Evolutionary conservation across 2,797 vertebrate species (phyloP).

Genomic region (Liparis tanakae): DNA sequence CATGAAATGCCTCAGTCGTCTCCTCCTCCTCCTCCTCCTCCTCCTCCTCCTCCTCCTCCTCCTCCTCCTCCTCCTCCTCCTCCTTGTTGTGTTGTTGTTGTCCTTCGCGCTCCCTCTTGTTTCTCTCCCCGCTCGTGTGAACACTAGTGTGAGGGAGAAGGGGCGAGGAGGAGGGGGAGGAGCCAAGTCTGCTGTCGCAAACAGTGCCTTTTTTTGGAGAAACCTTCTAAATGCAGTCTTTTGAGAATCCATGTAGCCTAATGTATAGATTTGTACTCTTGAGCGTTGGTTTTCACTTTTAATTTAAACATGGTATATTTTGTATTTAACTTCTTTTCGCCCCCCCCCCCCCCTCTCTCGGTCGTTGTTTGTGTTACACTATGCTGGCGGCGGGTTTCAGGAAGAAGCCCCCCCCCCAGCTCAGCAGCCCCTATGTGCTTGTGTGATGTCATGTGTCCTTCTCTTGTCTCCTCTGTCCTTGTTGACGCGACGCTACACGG

Average conservation of each 20-base stretch:
- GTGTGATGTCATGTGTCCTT: constrained; percentile 36
- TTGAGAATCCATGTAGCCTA: constrained; percentile 80
- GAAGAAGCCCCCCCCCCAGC: constrained; percentile 54
- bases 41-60: not conserved
- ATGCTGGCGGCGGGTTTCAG: constrained; percentile 66
- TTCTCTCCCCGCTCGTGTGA: constrained; percentile 69
- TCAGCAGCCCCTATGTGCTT: constrained; percentile 45
- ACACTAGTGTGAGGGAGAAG: constrained; percentile 68
- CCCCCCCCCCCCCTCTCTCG: constrained; percentile 45
- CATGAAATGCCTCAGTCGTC: constrained; percentile 76
- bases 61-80: constrained; percentile 8
- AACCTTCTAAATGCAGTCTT: constrained; percentile 84
- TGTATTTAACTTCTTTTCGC: constrained; percentile 71
- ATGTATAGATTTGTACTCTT: constrained; percentile 82
- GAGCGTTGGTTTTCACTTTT: constrained; percentile 64
- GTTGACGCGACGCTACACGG: constrained; percentile 10
- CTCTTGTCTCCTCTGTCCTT: constrained; percentile 18
- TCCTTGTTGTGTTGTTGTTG: constrained; percentile 26
- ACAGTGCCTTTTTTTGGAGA: constrained; percentile 86
- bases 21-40: constrained; percentile 5
- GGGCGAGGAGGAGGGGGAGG: constrained; percentile 59
- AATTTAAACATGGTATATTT: constrained; percentile 77
- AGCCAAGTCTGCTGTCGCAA: constrained; percentile 81
- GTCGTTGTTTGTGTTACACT: constrained; percentile 64
- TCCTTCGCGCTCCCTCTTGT: constrained; percentile 58